Evolutionary conservation across 1,140 invertebrate genomes (phyloP).

Genomic region (Euborellia annulipes): DNA sequence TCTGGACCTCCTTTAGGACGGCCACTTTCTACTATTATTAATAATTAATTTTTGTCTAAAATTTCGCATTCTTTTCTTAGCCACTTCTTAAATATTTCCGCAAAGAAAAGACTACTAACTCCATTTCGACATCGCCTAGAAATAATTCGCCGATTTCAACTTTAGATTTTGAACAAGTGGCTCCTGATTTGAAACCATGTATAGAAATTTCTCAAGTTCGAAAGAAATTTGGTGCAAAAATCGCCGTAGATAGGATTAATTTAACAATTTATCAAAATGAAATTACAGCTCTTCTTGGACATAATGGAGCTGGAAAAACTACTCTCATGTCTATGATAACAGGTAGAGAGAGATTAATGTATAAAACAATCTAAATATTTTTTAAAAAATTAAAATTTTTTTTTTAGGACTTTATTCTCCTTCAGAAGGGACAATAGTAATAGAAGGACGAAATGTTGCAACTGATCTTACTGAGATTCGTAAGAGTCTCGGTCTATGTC

Average conservation of each 20-base stretch:
- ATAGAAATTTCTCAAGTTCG: conserved; percentile 25
- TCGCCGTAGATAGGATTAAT: conserved; percentile 40
- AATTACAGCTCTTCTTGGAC: conserved; percentile 62
- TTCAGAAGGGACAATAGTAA: conserved; percentile 33
- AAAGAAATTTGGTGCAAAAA: conserved; percentile 32
- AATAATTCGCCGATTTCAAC: not conserved
- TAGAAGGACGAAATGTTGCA: conserved; percentile 38
- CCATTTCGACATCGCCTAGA: not conserved
- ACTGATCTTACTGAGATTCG: conserved; percentile 26
- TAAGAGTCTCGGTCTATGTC: conserved; percentile 56
- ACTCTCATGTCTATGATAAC: conserved; percentile 59
- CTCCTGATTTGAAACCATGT: not conserved
- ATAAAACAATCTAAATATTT: no score
- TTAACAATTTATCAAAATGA: conserved; percentile 47
- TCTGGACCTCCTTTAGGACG: no score
- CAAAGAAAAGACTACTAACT: not conserved
- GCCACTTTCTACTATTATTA: no score
- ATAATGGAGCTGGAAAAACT: conserved; percentile 73
- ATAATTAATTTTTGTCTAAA: no score
- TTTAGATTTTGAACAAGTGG: conserved; percentile 5
- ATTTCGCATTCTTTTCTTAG: no score
- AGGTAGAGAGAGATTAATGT: conserved; percentile 21
- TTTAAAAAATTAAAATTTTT: not conserved
- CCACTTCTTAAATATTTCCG: no score
- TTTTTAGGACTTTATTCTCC: conserved; percentile 34